phyloP scores from a whole-genome alignment of 2,113 vertebrate species.

The Sminthopsis crassicaudata region DNA sequence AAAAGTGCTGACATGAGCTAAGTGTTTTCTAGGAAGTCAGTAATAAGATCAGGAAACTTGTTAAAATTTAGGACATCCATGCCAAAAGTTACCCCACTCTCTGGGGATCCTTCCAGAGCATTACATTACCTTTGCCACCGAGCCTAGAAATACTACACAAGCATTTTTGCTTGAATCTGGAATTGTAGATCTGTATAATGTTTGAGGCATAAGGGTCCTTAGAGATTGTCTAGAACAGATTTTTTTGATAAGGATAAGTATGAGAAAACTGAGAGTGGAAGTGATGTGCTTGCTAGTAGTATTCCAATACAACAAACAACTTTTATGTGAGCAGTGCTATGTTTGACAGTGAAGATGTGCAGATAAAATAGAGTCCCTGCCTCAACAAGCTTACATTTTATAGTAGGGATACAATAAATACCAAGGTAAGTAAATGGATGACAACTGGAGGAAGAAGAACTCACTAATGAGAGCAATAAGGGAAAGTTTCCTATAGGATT shows the following conservation, averaged over 20 bases:
- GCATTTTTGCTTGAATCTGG: neutral
- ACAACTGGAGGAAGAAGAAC: neutral
- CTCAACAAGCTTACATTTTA: neutral
- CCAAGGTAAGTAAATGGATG: neutral
- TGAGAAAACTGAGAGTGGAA: neutral
- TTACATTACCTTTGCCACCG: neutral
- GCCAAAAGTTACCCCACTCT: neutral
- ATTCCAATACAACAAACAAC: neutral
- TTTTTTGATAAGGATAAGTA: neutral
- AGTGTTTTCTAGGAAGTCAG: neutral
- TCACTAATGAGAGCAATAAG: neutral
- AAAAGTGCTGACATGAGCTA: conserved; percentile 34
- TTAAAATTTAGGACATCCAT: neutral
- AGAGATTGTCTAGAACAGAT: neutral
- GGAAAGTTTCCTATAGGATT: neutral
- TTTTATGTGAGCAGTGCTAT: neutral
- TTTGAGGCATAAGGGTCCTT: neutral
- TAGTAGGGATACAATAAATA: neutral
- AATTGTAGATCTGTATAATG: neutral
- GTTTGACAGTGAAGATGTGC: neutral
- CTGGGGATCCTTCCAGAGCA: neutral
- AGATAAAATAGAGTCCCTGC: neutral
- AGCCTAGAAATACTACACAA: neutral
- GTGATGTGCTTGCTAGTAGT: neutral
- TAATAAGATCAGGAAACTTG: conserved; percentile 13